Evolutionary conservation across 1,140 invertebrate genomes (phyloP), one percentile per base, ranked within the genome.

Genomic region (Diorhabda elongata): DNA sequence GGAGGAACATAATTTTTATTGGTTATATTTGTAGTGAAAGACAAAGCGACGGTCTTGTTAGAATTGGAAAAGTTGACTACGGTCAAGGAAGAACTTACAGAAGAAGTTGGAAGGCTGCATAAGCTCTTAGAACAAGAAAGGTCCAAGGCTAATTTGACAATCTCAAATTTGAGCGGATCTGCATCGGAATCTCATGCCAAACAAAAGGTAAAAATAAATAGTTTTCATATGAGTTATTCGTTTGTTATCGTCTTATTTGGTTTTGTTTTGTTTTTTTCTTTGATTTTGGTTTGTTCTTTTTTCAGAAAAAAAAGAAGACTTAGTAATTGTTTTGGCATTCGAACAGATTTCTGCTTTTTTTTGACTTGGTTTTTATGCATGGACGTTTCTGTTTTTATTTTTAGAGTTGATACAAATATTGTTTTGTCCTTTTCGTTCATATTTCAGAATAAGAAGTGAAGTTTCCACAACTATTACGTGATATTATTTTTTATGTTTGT

Each of bases 111-210:
- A 9, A 80, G 83, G 56, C 79, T 93, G 11, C 89, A 91, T 77
- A 87, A 86, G 43, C 88, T 91, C 68, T 82, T 95, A 41, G 91
- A 95, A 78, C 91, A 92, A 80, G 92, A 94, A 81, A 84, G 90
- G 63, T 92, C 91, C 3, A 92, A 66, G 44, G 69, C 70, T 26
- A 90, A 83, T 85, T 44, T 59, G 5, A 26, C 4, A 8, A 8
- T 11, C 57, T 47, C 43, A 7, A 41, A 66, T 41, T 26, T 26
- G 26, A 26, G 26, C 26, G 26, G 26, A 26, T 43, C 66, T 44
- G 44, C 44, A 5, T 44, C 61, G 9, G 61, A 62, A 47, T 44
- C 61, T 7, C 42, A 62, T 11, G 44, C 9, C 11, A 62, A 62
- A 44, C 61, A 62, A 62, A 62, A 62, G 61, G 61, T 62, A 62